Evolutionary conservation across 2,888 invertebrate genomes (phyloP), one percentile per base, ranked within the genome.

Genomic region (Lottia gigantea): DNA sequence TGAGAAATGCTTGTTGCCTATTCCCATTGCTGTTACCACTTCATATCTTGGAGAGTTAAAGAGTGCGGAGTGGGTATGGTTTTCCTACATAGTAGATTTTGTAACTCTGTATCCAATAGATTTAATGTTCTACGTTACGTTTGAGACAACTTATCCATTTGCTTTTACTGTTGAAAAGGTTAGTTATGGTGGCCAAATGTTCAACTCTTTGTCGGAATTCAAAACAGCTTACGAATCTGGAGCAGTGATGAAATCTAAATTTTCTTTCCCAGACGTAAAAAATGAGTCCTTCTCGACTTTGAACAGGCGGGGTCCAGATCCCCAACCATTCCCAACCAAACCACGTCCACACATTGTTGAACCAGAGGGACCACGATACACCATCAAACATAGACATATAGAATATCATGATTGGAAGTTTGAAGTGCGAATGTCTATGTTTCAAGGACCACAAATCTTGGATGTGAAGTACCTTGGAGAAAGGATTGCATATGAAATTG

Each of bases 321-420:
- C 72, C 0, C 66, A 66, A 40, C 74, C 76, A 1, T 62, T 67
- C 6, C 25, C 68, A 7, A 67, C 74, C 0, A 68, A 71, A 45
- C 49, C 73, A 49, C 73, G 71, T 11, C 82, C 82, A n/a, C 55
- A 64, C 46, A 31, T 68, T 15, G 67, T 66, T 31, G 73, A 74
- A 65, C 76, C 78, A 11, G 73, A 76, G 16, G 80, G 77, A 31
- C 67, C 70, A 61, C 64, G 80, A 46, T 80, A 70, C 74, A 69
- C 45, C 0, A 72, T 80, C 15, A 23, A 64, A 31, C 74, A 71
- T 14, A 68, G 71, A 14, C 70, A 68, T 14, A 71, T 79, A 2
- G 46, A 61, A 4, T 80, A 76, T 66, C 49, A 73, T 62, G 76
- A 76, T n/a, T 80, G 80, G 80, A n/a, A 66, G 45, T 80, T 80